A percentile compares a stretch with the other conserved stretches of the same genome.
These are phyloP conservation scores for Drosophila sproati DNA, from an alignment of 1,140 invertebrate species.

Conservation along the genomic window DNA sequence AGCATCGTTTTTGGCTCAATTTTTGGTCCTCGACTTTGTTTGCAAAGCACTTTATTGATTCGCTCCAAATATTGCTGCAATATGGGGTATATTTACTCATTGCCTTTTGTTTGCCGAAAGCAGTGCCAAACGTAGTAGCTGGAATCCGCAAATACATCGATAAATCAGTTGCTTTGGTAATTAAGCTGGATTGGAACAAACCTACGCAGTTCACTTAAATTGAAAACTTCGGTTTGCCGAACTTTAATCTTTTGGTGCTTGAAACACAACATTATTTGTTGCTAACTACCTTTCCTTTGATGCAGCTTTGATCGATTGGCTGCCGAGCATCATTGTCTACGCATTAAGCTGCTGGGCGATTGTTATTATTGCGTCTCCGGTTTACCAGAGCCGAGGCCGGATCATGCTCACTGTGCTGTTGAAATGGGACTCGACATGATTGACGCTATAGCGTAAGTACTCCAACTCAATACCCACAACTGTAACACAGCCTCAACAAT, in stretches of 20 bases:
- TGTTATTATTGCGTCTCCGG: constrained; percentile 98
- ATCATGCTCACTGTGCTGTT: constrained; percentile 97
- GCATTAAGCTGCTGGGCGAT: constrained; percentile 96
- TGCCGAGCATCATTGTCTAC: constrained; percentile 94
- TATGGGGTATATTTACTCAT: constrained; percentile 13
- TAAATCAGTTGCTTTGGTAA: neutral
- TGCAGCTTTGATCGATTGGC: constrained; percentile 96
- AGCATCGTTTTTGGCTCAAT: neutral
- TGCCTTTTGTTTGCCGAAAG: constrained; percentile 1
- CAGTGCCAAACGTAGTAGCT: neutral
- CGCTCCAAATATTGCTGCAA: constrained; percentile 6
- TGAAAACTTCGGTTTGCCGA: no score
- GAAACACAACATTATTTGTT: neutral
- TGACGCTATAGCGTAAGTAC: constrained; percentile 96
- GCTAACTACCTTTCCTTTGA: neutral
- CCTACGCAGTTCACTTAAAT: no score
- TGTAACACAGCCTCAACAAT: constrained; percentile 34
- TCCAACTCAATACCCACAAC: constrained; percentile 16
- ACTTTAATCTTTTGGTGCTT: neutral
- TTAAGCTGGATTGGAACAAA: neutral
- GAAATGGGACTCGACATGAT: constrained; percentile 99
- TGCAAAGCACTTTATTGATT: constrained; percentile 40
- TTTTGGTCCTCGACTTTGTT: constrained; percentile 3
- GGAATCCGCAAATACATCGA: neutral
- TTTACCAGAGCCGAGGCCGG: constrained; percentile 93